phyloP scores from a whole-genome alignment of 2,113 vertebrate genomes.

The Alosa alosa region DNA sequence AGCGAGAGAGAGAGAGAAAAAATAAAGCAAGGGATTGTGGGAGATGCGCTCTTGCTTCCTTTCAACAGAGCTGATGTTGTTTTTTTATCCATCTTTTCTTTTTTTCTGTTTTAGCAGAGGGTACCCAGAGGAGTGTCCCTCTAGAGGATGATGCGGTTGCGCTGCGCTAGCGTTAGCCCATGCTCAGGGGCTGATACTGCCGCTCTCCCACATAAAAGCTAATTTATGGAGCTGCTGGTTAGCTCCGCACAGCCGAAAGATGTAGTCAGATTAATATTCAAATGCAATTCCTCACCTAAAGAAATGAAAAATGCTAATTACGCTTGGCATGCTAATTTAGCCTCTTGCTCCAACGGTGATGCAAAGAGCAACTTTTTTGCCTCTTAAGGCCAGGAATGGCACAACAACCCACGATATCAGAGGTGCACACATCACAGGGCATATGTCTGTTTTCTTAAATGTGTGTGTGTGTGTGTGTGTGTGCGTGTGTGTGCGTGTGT shows the following conservation, averaged over 20 bases:
- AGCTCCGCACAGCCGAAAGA: constrained; percentile 45
- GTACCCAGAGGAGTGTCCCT: constrained; percentile 44
- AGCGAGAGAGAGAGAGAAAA: not conserved
- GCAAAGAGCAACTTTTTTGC: constrained; percentile 30
- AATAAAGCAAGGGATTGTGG: not conserved
- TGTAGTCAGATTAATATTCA: constrained; percentile 56
- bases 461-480: not conserved
- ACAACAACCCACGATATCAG: not conserved
- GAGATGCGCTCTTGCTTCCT: not conserved
- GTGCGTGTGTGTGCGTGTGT: not conserved
- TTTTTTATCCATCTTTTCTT: constrained; percentile 25
- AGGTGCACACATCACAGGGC: not conserved
- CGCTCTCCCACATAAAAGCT: constrained; percentile 48
- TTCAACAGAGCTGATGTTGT: constrained; percentile 17
- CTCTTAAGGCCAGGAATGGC: constrained; percentile 36
- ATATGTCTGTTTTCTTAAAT: not conserved
- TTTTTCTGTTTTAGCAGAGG: constrained; percentile 31
- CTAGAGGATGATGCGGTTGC: constrained; percentile 36
- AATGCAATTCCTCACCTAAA: constrained; percentile 54
- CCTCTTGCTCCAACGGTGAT: constrained; percentile 23
- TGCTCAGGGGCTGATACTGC: constrained; percentile 49
- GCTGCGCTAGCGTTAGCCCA: constrained; percentile 37
- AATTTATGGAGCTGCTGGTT: constrained; percentile 53
- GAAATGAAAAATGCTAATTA: constrained; percentile 58
- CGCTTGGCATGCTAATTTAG: constrained; percentile 45